Evolutionary conservation across 2,113 vertebrate species (phyloP), one percentile per base, ranked within the genome.

Genomic region (Urocynchramus pylzowi): DNA sequence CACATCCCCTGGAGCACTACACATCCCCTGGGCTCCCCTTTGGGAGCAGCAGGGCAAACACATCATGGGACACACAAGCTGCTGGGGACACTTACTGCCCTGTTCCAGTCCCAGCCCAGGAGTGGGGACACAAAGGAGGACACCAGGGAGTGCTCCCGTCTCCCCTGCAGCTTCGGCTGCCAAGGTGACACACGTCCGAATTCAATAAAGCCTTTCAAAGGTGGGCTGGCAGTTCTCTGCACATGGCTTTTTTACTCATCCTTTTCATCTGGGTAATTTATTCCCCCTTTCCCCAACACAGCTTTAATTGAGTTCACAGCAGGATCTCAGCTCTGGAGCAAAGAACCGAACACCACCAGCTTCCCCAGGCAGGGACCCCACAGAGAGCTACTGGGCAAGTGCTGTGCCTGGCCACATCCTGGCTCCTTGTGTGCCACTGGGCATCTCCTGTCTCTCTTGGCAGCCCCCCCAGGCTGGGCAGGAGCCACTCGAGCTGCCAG

Each of bases 271-370:
- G 63, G 63, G 26, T 93, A 90, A 96, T 97, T 92, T 90, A 93
- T 94, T 87, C 84, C 67, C 75, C 61, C 54, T 80, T 93, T 52
- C 30, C 50, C 41, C 42, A 87, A 68, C 67, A 90, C 70, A 49
- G 67, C 42, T 93, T 95, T 95, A 96, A 97, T 91, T 93, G 85
- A 93, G 85, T 73, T 95, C 88, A 65, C 96, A 90, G 95, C 75
- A 28, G 90, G 94, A 88, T 80, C 49, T 70, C 28, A 0, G 88
- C 63, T 79, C 73, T 4, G 3, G 67, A 83, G 82, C 82, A 88
- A 87, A 91, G 88, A 88, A 85, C 35, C n/a, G 50, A 87, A 71
- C 78, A 71, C 31, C 78, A 60, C 22, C 87, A 71, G 30, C 61
- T 54, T 95, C 63, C 84, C 70, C 78, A 70, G 67, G 74, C 81